Conservation (phyloP, 2,113 vertebrate species). For the Penelope pileata region DNA sequence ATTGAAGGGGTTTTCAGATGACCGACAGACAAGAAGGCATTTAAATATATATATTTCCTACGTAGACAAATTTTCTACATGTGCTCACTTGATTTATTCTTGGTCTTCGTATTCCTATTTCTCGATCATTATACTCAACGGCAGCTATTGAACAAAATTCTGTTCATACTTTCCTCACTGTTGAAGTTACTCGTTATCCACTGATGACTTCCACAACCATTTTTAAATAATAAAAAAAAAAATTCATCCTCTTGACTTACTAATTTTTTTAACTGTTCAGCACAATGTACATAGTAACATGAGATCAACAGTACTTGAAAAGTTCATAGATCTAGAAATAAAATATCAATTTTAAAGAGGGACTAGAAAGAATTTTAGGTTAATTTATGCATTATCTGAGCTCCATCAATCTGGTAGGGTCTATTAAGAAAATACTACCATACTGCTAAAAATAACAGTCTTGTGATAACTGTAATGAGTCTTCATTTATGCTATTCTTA, state of each 20-base stretch:
- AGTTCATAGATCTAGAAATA: background rate
- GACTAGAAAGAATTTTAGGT: background rate
- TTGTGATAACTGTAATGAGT: background rate
- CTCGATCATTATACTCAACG: background rate
- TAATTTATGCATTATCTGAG: background rate
- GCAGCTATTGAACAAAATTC: background rate
- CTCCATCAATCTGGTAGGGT: background rate
- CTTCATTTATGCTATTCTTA: background rate
- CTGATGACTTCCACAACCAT: background rate
- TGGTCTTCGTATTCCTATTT: background rate
- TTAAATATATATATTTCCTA: background rate
- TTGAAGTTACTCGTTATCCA: background rate
- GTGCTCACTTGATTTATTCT: background rate
- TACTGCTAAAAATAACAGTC: background rate
- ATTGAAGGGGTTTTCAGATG: conserved; percentile 5
- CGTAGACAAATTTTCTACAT: background rate
- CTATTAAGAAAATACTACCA: background rate
- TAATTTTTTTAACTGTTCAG: background rate
- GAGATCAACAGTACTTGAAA: background rate
- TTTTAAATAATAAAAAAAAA: background rate
- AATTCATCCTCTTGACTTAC: background rate
- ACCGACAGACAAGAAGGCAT: background rate
- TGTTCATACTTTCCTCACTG: background rate
- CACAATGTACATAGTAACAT: background rate
- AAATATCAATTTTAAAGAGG: background rate